Conservation (phyloP, 2,113 vertebrate genomes). For the Brachyhypopomus occidentalis region DNA sequence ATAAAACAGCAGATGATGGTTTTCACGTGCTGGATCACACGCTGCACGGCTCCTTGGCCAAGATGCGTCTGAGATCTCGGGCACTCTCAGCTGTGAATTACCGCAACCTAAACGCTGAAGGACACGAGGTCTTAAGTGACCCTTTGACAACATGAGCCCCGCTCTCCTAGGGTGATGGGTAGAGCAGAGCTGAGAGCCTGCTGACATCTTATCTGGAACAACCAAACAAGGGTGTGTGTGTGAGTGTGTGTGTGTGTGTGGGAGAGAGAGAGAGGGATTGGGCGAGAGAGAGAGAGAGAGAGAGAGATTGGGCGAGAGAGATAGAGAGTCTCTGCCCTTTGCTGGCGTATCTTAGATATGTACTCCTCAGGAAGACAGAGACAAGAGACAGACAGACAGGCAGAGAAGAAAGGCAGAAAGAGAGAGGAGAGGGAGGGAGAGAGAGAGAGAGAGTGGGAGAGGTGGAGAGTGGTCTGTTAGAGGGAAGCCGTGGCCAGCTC, state of each 20-base stretch:
- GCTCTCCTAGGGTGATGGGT: not conserved
- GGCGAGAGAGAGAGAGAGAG: too few relatives aligned
- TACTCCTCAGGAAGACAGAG: slow-evolving; percentile 33
- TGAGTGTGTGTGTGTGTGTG: too few relatives aligned
- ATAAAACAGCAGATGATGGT: too few relatives aligned
- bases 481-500: not conserved
- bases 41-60: not conserved
- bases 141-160: not conserved
- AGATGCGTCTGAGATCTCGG: not conserved
- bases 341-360: not conserved
- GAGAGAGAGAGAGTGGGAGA: slow-evolving; percentile 23
- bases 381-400: not conserved
- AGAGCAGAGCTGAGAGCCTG: slow-evolving; percentile 11
- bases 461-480: not conserved
- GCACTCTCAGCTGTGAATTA: not conserved
- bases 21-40: not conserved
- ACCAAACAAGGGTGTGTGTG: slow-evolving; percentile 19
- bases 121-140: not conserved
- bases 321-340: slow-evolving; percentile 11
- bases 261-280: too few relatives aligned
- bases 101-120: not conserved
- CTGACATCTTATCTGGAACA: slow-evolving; percentile 47
- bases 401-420: slow-evolving; percentile 22
- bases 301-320: not conserved
- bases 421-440: slow-evolving; percentile 16